Base-by-base conservation (phyloP, 2,797 vertebrate genomes). In the Anableps anableps region DNA sequence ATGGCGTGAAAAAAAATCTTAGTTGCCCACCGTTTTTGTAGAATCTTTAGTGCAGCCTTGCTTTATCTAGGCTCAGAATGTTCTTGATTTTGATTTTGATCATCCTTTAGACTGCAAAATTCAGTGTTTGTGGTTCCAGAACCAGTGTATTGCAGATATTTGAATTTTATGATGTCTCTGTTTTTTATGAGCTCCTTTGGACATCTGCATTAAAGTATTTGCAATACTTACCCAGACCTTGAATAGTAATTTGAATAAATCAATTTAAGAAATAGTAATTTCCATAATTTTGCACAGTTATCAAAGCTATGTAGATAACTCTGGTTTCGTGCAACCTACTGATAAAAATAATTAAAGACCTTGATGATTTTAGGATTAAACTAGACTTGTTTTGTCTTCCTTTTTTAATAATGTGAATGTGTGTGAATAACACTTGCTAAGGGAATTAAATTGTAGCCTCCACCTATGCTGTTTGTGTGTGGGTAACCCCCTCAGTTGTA, bases 401-500 rank as follows among this genome's bases (percentile, higher is more conserved):
- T 51, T 29, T 34, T 51, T 41, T 70, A 66, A 75, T 41, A 60
- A 43, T 29, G 9, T 29, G 3, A 34, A 62, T 50, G 23, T 9
- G 26, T 19, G 4, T 19, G 29, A 55, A 36, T 60, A 36, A 31
- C 10, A 23, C 10, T 38, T 43, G 48, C 48, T 26, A 34, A 43
- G 48, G 47, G 53, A 43, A 16, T 17, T 19, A 36, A 45, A 62
- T 50, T 0, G 45, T 14, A 38, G 10, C 26, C 21, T 41, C 45
- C 47, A 17, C 34, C 47, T 66, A 72, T 16, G 23, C 41, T 75
- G 14, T 14, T 50, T 31, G 19, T 72, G 23, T 81, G 79, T 71
- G 38, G 43, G 74, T 84, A 74, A 87, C 87, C 82, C 85, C 72
- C 81, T 83, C 78, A 81, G 70, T 80, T 81, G 72, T 80, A 77